Conservation (phyloP, 1,140 invertebrate species). For the Hycleus cichorii region DNA sequence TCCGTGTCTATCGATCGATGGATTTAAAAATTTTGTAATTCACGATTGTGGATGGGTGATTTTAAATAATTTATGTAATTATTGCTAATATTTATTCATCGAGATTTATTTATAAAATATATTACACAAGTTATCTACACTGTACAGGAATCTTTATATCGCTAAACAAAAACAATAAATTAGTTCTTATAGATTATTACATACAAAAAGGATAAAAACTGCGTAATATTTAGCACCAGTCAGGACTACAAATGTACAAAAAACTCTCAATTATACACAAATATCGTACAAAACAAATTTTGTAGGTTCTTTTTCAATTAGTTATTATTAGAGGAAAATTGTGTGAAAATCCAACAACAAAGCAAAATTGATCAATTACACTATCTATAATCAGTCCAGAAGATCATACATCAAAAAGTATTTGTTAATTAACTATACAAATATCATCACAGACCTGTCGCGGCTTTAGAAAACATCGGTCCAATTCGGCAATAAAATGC, state of each 20-base stretch:
- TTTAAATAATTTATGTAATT: conserved; percentile 6
- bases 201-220: conserved; percentile 31
- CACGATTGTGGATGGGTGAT: neutral
- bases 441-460: conserved; percentile 39
- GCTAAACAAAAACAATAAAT: conserved; percentile 34
- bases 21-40: neutral
- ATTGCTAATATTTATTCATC: conserved; percentile 38
- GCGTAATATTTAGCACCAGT: conserved; percentile 39
- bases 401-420: conserved; percentile 27
- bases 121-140: conserved; percentile 44
- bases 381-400: conserved; percentile 1
- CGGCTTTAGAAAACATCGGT: conserved; percentile 17
- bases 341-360: conserved; percentile 16
- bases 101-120: conserved; percentile 44
- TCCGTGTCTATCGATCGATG: too few relatives aligned
- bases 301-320: neutral
- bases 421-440: conserved; percentile 27
- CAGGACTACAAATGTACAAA: conserved; percentile 38
- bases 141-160: conserved; percentile 38
- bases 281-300: conserved; percentile 26
- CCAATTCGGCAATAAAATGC: conserved; percentile 19
- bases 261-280: conserved; percentile 19
- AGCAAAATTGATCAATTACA: neutral
- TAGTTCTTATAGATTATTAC: conserved; percentile 23
- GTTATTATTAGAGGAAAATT: neutral